These are phyloP conservation scores for Shinisaurus crocodilurus DNA, from an alignment of 2,113 vertebrate genomes.

Conservation along the genomic window DNA sequence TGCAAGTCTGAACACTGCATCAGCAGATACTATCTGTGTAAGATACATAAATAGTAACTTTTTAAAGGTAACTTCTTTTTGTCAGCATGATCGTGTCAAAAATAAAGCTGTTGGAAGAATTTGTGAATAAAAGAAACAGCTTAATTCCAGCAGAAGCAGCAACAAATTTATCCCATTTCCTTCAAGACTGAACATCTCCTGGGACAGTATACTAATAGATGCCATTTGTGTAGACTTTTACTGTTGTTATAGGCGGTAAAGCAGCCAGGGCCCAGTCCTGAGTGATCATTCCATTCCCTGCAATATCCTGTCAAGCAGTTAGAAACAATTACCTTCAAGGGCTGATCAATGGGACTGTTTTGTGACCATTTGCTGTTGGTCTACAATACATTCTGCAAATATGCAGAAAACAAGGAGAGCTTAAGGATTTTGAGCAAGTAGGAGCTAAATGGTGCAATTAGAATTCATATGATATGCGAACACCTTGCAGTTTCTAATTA, in stretches of 20 bases:
- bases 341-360: not conserved
- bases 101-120: not conserved
- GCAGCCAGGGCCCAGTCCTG: not conserved
- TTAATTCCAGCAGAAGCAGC: not conserved
- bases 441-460: not conserved
- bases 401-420: not conserved
- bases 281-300: not conserved
- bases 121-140: not conserved
- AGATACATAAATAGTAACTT: not conserved
- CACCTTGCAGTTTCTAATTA: constrained; percentile 35
- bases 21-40: not conserved
- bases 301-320: not conserved
- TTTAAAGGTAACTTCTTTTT: not conserved
- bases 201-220: not conserved
- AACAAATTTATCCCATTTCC: not conserved
- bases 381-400: not conserved
- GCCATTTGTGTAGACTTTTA: not conserved
- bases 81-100: not conserved
- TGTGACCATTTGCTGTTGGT: not conserved
- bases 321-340: not conserved
- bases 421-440: constrained; percentile 22
- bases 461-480: not conserved
- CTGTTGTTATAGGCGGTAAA: not conserved
- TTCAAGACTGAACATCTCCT: not conserved
- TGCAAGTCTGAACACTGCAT: not conserved